These are phyloP conservation scores for Rhodeus uyekii DNA, from an alignment of 2,797 vertebrate genomes.

Conservation along the genomic window DNA sequence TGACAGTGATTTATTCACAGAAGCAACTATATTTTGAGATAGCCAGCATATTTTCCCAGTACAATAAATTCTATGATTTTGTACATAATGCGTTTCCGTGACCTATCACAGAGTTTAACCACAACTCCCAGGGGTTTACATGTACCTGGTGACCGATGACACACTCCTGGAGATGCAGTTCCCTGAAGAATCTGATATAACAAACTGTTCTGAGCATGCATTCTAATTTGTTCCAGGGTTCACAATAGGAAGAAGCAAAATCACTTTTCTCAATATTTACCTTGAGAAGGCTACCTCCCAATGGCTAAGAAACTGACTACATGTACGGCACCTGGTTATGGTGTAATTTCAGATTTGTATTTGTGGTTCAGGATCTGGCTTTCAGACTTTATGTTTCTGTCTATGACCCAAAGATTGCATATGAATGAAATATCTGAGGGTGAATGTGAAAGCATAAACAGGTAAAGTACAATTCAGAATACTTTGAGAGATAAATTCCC, in stretches of 20 bases:
- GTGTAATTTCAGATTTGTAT: neutral
- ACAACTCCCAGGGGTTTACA: neutral
- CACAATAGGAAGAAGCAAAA: neutral
- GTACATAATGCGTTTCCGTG: neutral
- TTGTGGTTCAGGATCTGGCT: neutral
- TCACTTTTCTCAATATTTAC: neutral
- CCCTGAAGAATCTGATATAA: constrained; percentile 6
- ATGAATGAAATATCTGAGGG: neutral
- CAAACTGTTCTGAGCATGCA: neutral
- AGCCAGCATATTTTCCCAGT: neutral
- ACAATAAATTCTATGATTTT: neutral
- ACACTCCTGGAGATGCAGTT: constrained; percentile 15
- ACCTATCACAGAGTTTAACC: neutral
- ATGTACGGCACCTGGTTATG: neutral
- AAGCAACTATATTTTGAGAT: neutral
- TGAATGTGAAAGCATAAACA: neutral
- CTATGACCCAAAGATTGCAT: neutral
- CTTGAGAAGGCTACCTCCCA: neutral
- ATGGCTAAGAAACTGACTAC: neutral
- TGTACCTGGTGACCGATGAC: constrained; percentile 11
- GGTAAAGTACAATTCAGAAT: neutral
- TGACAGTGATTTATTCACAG: neutral
- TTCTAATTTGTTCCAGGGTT: neutral
- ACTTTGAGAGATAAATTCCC: neutral
- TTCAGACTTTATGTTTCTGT: neutral